Conservation (phyloP, 1,140 invertebrate genomes). For the Aphaenogaster rudis region DNA sequence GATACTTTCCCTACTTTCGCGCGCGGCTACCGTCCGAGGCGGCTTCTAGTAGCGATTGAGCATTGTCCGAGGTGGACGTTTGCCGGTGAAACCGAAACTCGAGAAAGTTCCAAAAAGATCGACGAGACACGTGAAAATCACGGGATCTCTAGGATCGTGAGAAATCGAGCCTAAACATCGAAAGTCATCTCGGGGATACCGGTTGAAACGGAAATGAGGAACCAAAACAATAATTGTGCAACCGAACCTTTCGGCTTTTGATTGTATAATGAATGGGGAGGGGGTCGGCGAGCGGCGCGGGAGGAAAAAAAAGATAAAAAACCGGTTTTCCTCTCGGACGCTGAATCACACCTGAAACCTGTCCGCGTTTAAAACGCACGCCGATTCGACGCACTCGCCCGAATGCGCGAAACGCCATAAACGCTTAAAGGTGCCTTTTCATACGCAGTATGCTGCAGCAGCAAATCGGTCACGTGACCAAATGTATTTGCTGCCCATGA, state of each 20-base stretch:
- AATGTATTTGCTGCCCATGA: no score
- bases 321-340: slow-evolving; percentile 64
- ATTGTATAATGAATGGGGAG: slow-evolving; percentile 69
- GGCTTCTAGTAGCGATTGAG: slow-evolving; percentile 56
- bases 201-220: slow-evolving; percentile 15
- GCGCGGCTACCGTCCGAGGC: slow-evolving; percentile 58
- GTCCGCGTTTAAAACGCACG: slow-evolving; percentile 47
- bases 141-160: background rate
- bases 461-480: no score
- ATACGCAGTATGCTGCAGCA: no score
- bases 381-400: slow-evolving; percentile 2
- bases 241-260: slow-evolving; percentile 49
- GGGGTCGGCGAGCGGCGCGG: background rate
- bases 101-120: slow-evolving; percentile 73
- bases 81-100: slow-evolving; percentile 71
- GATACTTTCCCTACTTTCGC: slow-evolving; percentile 79
- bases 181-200: background rate
- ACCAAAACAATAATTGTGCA: slow-evolving; percentile 77
- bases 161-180: background rate
- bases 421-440: background rate
- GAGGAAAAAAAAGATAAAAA: slow-evolving; percentile 60
- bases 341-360: slow-evolving; percentile 76
- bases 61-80: slow-evolving; percentile 64
- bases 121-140: slow-evolving; percentile 37
- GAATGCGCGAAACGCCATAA: background rate